Base-by-base conservation (phyloP, 1,140 invertebrate genomes). In the Hesperophylax magnus region DNA sequence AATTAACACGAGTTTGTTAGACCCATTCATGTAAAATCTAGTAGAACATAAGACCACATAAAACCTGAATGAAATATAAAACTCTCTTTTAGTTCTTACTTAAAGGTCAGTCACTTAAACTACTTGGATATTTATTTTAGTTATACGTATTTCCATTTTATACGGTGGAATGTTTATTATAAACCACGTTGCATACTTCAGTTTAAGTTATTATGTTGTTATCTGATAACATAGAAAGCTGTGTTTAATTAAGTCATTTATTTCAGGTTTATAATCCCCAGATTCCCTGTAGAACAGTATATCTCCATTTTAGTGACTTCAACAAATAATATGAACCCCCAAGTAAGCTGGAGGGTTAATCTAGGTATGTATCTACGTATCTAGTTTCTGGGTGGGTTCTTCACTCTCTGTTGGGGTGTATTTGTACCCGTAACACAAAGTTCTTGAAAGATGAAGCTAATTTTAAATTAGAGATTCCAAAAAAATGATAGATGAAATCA, bases 281-380 rank as follows among this genome's bases (percentile, higher is more conserved):
- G 69, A 72, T 72, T 72, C 69, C 69, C 69, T 72, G 52, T 54
- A 72, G 69, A 72, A 72, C 69, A 24, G 69, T 72, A 72, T 47
- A 72, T 72, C 69, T 72, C 69, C 53, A 72, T 72, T 72, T 72
- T 54, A 53, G 69, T 72, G 52, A 72, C 69, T 72, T 56, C 47
- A 72, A 72, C 52, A 72, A 53, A 72, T 47, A 47, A 47, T 54
- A 53, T 72, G 69, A 72, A 72, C 39, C 69, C 69, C 69, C 47
- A 72, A 72, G 52, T 72, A 72, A 72, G 47, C 69, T 27, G 22
- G 39, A 72, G 69, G 69, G 69, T 72, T 72, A 54, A 72, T 72
- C 69, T 53, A 72, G 69, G 69, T 72, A 56, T 15, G 52, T 72
- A 54, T 31, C 18, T 67, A 31, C 2, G 24, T 67, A 67, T 20